phyloP scores from a whole-genome alignment of 2,888 invertebrate species.

The Didymodactylos carnosus region DNA sequence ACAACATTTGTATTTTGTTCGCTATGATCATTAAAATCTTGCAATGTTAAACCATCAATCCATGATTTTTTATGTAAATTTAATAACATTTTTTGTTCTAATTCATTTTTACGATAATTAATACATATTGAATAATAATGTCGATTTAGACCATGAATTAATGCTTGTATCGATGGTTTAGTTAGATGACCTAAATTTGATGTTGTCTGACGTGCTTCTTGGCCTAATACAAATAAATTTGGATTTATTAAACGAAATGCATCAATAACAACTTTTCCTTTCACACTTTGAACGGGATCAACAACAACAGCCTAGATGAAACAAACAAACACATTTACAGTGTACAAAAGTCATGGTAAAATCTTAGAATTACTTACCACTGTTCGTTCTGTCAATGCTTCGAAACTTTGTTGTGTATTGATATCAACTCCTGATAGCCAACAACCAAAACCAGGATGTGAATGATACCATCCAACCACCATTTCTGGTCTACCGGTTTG shows the following conservation, averaged over 20 bases:
- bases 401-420: constrained; percentile 97
- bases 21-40: constrained; percentile 56
- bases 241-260: constrained; percentile 96
- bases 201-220: constrained; percentile 93
- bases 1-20: constrained; percentile 77
- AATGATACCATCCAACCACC: constrained; percentile 96
- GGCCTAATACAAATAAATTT: constrained; percentile 93
- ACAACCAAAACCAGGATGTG: constrained; percentile 98
- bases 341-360: too few relatives aligned
- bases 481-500: constrained; percentile 97
- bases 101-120: constrained; percentile 91
- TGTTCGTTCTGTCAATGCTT: constrained; percentile 86
- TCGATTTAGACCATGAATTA: constrained; percentile 91
- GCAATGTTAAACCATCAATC: constrained; percentile 32
- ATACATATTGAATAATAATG: constrained; percentile 99
- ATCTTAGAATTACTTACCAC: too few relatives aligned
- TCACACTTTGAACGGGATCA: constrained; percentile 96
- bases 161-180: constrained; percentile 93
- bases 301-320: constrained; percentile 76
- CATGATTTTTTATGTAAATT: constrained; percentile 86
- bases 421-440: constrained; percentile 97
- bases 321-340: too few relatives aligned
- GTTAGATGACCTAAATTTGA: constrained; percentile 94
- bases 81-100: constrained; percentile 95
- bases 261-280: constrained; percentile 91